Evolutionary conservation across 2,888 invertebrate species (phyloP), one percentile per base, ranked within the genome.

Genomic region (Drosophila anomalata): DNA sequence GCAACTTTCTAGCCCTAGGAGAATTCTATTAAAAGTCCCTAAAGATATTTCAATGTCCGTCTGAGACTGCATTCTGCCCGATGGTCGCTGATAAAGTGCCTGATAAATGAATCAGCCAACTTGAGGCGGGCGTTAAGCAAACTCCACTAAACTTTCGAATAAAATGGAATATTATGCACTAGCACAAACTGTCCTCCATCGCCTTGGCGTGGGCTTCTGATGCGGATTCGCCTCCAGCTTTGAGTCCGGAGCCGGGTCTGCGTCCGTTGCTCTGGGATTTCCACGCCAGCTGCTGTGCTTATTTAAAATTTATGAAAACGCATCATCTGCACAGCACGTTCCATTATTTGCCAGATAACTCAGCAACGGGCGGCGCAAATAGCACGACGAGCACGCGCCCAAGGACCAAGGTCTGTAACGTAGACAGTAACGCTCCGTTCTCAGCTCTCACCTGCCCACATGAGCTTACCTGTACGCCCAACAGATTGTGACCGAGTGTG

Each of bases 241-340:
- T 33, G 41, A 36, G 14, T 39, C 14, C 12, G 31, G 42, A 41
- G 53, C 50, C 26, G 47, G 54, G 36, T 55, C 44, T 59, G 60
- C 36, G 33, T 47, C 26, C 29, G 50, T 33, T 50, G 29, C 22
- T 4, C 20, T 51, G 53, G 65, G 63, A 83, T 69, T 55, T 57
- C 68, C 53, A 33, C 56, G 79, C 66, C 83, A 86, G 74, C 51
- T 79, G 86, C 72, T 82, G 77, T 75, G 77, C 67, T 84, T 88
- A 81, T 89, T 87, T 87, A 62, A 88, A 87, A 85, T 85, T 85
- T 88, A 85, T 85, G 87, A 89, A 88, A 85, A 87, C 84, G 84
- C 84, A 85, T 85, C 84, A 85, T 85, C 79, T 87, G 89, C 89
- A 87, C 86, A 77, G 84, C 84, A 85, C 84, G 88, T 89, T 74